A percentile compares a stretch with the other conserved stretches of the same genome.
These are phyloP conservation scores for Drosophila sordidula DNA, from an alignment of 2,888 invertebrate species.

Conservation along the genomic window DNA sequence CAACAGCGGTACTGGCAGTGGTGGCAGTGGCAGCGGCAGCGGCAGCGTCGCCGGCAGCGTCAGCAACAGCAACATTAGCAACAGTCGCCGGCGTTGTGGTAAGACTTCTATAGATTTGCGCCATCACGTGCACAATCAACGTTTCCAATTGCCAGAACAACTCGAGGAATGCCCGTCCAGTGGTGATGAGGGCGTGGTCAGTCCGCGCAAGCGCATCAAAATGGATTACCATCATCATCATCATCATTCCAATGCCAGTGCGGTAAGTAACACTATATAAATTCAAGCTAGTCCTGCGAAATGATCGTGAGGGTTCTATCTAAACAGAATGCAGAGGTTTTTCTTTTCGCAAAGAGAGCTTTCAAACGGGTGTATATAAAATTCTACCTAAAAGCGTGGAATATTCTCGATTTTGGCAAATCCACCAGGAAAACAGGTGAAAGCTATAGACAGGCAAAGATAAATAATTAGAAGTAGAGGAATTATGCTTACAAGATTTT, in stretches of 20 bases:
- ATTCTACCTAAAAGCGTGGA: too few relatives aligned
- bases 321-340: too few relatives aligned
- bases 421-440: too few relatives aligned
- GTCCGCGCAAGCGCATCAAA: constrained; percentile 89
- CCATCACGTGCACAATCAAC: constrained; percentile 88
- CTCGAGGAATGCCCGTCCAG: constrained; percentile 90
- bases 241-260: constrained; percentile 84
- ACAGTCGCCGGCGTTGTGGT: constrained; percentile 84
- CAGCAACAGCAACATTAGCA: constrained; percentile 18
- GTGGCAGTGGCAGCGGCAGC: constrained; percentile 33
- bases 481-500: too few relatives aligned
- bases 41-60: constrained; percentile 29
- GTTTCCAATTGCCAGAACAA: constrained; percentile 89
- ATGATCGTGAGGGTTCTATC: background rate
- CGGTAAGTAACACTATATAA: constrained; percentile 72
- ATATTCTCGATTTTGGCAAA: too few relatives aligned
- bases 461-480: too few relatives aligned
- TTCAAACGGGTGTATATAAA: too few relatives aligned
- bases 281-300: background rate
- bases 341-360: too few relatives aligned
- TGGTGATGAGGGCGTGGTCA: constrained; percentile 88
- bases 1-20: too few relatives aligned
- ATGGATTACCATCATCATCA: constrained; percentile 87
- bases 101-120: constrained; percentile 87
- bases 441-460: too few relatives aligned